Conservation (phyloP, 2,888 invertebrate species). For the Hydraecia micacea region DNA sequence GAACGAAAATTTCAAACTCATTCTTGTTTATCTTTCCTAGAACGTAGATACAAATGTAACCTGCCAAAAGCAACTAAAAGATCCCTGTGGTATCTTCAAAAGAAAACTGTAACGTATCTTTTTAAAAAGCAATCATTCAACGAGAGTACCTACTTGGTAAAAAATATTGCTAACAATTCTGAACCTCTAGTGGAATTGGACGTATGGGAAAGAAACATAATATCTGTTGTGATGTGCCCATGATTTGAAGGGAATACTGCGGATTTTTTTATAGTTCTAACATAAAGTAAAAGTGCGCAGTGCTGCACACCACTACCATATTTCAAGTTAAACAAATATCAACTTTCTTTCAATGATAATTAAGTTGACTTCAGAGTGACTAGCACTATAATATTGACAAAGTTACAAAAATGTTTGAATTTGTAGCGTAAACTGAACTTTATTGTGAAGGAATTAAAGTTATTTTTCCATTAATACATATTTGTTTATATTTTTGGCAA, state of each 20-base stretch:
- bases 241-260: not conserved
- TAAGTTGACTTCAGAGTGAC: too few species aligned
- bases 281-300: not conserved
- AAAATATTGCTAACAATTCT: slow-evolving; percentile 69
- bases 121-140: slow-evolving; percentile 69
- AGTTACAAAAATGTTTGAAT: too few species aligned
- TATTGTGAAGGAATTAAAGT: too few species aligned
- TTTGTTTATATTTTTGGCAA: too few species aligned
- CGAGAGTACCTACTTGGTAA: slow-evolving; percentile 56
- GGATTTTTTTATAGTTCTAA: slow-evolving; percentile 2
- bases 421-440: too few species aligned
- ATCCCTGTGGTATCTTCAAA: slow-evolving; percentile 38
- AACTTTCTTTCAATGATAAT: too few species aligned
- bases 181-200: slow-evolving; percentile 58
- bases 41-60: slow-evolving; percentile 3
- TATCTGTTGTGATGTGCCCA: slow-evolving; percentile 54
- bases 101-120: slow-evolving; percentile 53
- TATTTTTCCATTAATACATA: too few species aligned
- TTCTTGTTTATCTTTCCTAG: not conserved
- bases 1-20: not conserved
- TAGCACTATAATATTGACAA: too few species aligned
- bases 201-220: slow-evolving; percentile 62
- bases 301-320: too few species aligned
- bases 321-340: too few species aligned
- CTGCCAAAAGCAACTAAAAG: slow-evolving; percentile 30